These are phyloP conservation scores for Microtus montanus DNA, from an alignment of 2,113 vertebrate genomes.

Conservation along the genomic window DNA sequence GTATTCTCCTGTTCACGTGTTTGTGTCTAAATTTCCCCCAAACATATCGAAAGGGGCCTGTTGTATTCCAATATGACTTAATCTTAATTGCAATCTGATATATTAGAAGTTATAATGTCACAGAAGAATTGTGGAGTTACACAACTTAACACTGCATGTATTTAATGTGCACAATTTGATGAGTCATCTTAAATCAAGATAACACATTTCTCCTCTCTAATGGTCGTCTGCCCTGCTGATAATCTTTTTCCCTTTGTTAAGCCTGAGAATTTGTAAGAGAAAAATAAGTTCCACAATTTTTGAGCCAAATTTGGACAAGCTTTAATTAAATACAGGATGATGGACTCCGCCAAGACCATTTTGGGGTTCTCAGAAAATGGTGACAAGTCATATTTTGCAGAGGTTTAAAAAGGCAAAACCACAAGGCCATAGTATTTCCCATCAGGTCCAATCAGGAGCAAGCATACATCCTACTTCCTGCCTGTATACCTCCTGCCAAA, in stretches of 20 bases:
- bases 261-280: background rate
- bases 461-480: background rate
- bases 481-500: background rate
- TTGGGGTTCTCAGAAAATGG: background rate
- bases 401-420: background rate
- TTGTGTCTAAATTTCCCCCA: background rate
- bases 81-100: background rate
- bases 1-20: background rate
- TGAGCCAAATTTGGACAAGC: background rate
- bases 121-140: background rate
- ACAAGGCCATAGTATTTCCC: background rate
- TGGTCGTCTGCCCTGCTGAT: background rate
- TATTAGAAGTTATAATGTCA: background rate
- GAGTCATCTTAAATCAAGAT: slow-evolving; percentile 25
- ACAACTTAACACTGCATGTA: background rate
- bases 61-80: background rate
- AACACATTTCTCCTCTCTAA: background rate
- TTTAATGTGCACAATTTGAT: background rate
- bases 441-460: background rate
- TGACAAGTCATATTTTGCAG: background rate
- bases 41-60: background rate
- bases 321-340: background rate
- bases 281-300: background rate
- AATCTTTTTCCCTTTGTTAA: background rate
- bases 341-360: background rate